Evolutionary conservation across 1,140 invertebrate genomes (phyloP), one percentile per base, ranked within the genome.

Genomic region (Hetaerina americana): DNA sequence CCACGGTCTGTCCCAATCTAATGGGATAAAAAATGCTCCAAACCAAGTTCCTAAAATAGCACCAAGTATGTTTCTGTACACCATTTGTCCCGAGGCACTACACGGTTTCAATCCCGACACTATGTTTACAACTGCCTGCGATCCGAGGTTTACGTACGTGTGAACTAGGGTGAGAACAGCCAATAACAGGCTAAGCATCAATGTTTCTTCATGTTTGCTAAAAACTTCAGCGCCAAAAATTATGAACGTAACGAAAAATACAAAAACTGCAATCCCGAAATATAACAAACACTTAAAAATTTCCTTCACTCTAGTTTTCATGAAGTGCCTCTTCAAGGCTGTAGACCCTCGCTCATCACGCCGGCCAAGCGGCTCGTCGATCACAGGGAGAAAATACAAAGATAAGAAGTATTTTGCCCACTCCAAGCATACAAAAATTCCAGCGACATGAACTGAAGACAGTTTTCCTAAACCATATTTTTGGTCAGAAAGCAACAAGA

Each of bases 1-100:
- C 93, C 94, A 97, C 0, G 91, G 89, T 72, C 89, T 85, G 79
- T 96, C 92, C 95, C 95, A 97, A 79, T 97, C 94, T 12, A 97
- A 81, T 26, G 94, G 94, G 73, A 96, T 93, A 0, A 93, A 89
- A 74, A 92, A 85, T 26, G 93, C 91, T 22, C 94, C 93, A 8
- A 92, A 76, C 93, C 94, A 97, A 12, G 92, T 87, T n/a, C 94
- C 94, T 31, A 93, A 77, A 15, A 95, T 76, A 22, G 89, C 76
- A 27, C 72, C 71, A n/a, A 70, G 71, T 15, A 72, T 26, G 77
- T 86, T 86, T 29, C 84, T 83, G 29, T 84, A 82, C 1, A 89
- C 76, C 78, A 88, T 86, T 69, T 85, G 80, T 6, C 84, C 78
- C 40, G 74, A 22, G 72, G 80, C 78, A 24, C 78, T 79, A 31